Base-by-base conservation (phyloP, 92 coral and sea anemone genomes). In the Anthopleura xanthogrammica region DNA sequence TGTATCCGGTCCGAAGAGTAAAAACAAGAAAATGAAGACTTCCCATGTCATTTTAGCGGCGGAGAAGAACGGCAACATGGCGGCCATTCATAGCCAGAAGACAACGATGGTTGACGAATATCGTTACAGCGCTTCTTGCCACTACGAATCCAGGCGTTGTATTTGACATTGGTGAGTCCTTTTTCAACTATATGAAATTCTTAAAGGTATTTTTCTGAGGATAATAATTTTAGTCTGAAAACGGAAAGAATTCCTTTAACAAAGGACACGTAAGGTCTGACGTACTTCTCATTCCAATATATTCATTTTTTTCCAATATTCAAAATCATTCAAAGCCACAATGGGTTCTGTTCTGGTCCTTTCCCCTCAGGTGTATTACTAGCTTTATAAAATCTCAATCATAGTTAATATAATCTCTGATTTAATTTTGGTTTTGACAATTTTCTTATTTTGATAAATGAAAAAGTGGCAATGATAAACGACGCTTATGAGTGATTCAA, bases 121-220 rank as follows among this genome's bases (percentile, higher is more conserved):
- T 72, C 84, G 73, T 82, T 88, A 85, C 94, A 70, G 90, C 88
- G 94, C 82, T 55, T 82, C 95, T 66, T 80, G 80, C 80, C 89
- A 85, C 89, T 93, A 91, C 98, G 98, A 93, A 93, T 91, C 98
- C 98, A 87, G 86, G 94, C 98, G 93, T 86, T 94, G 98, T 93
- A 93, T 93, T 93, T 93, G 98, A 93, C 98, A 93, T 85, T 85
- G 95, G 98, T 93, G 85, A 86, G 89, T 68, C 42, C 42, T 68
- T 68, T 68, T 23, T 23, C 74, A 11, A 29, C 36, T 62, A 4
- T 20, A 36, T 52, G 52, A 29, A 52, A 55, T 14, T 41, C 23
- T 43, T 79, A 4, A 65, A 17, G 24, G 54, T 17, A 52, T 79
- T 79, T 79, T 36, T 12, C 0, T 54, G 58, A 0, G 58, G 58